A percentile compares a stretch with the other conserved stretches of the same genome.
Conservation (phyloP, 2,797 vertebrate genomes). For the Bovichtus variegatus region DNA sequence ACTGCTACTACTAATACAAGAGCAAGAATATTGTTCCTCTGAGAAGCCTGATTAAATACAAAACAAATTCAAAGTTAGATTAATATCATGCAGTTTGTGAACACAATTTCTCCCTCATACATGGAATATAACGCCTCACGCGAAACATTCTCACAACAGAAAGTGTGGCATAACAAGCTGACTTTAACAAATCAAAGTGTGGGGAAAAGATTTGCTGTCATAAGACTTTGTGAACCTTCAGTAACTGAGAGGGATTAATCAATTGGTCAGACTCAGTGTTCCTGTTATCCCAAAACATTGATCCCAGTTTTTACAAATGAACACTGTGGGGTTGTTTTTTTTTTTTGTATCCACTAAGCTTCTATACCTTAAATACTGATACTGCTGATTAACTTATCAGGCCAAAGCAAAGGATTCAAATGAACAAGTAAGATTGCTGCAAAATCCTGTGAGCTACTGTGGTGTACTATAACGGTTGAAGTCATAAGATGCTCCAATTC, state of each 20-base stretch:
- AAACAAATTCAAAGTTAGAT: conserved; percentile 1
- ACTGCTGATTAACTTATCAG: not conserved
- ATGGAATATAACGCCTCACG: not conserved
- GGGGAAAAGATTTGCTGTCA: conserved; percentile 24
- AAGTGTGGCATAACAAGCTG: conserved; percentile 10
- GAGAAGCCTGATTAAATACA: not conserved
- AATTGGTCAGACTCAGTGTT: conserved; percentile 6
- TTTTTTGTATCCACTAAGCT: not conserved
- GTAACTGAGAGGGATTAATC: conserved; percentile 14
- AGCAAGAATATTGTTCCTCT: not conserved
- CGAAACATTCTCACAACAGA: not conserved
- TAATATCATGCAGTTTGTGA: not conserved
- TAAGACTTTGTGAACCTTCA: conserved; percentile 30
- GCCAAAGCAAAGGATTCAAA: conserved; percentile 17
- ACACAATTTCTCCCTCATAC: not conserved
- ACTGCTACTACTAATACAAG: not conserved
- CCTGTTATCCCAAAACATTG: not conserved
- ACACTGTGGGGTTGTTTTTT: too few species aligned
- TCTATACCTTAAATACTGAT: not conserved
- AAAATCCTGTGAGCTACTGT: conserved; percentile 70
- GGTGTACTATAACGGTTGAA: conserved; percentile 51
- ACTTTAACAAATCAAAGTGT: not conserved
- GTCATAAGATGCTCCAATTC: conserved; percentile 73
- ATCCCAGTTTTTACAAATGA: not conserved
- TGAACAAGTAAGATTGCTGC: conserved; percentile 30